phyloP scores from a whole-genome alignment of 2,797 vertebrate genomes.

The Varecia variegata region DNA sequence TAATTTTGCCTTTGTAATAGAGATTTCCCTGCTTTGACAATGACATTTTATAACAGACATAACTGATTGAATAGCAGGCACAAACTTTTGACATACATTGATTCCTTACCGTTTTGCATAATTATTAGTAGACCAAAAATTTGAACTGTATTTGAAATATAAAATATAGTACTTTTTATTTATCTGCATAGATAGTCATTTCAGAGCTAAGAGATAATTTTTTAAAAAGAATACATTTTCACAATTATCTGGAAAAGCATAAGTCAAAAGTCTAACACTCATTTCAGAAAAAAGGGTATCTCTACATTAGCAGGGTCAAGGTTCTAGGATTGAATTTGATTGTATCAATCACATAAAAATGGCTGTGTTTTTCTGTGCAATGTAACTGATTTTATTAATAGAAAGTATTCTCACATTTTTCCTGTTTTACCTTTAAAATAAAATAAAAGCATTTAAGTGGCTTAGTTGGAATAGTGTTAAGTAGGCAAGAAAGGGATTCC shows the following conservation, averaged over 20 bases:
- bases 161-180: not conserved
- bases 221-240: not conserved
- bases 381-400: not conserved
- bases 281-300: not conserved
- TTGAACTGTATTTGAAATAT: not conserved
- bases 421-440: not conserved
- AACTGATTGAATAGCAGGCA: not conserved
- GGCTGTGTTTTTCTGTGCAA: not conserved
- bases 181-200: not conserved
- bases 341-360: not conserved
- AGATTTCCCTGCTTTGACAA: not conserved
- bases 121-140: not conserved
- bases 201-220: not conserved
- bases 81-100: not conserved
- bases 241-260: not conserved
- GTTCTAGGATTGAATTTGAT: not conserved
- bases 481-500: not conserved
- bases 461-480: not conserved
- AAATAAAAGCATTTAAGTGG: not conserved
- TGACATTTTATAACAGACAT: not conserved
- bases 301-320: no score
- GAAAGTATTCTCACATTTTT: not conserved
- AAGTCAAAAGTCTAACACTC: not conserved
- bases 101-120: not conserved
- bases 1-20: not conserved